Conservation (phyloP, 2,113 vertebrate species). For the Poeciliopsis turrubarensis region DNA sequence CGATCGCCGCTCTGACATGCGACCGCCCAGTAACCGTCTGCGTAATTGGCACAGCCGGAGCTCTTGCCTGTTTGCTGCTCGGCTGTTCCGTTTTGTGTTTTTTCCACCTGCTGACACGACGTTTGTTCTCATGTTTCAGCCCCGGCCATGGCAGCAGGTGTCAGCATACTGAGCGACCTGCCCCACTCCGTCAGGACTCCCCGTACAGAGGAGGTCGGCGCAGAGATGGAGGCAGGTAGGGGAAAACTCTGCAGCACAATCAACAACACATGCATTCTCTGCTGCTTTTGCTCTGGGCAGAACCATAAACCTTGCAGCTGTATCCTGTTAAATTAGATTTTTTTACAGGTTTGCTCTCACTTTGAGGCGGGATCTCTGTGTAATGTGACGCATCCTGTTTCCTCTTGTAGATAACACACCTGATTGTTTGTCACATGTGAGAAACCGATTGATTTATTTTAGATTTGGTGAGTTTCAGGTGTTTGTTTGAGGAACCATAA, state of each 20-base stretch:
- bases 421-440: too few species aligned
- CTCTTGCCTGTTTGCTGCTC: background rate
- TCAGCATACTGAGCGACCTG: conserved; percentile 84
- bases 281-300: background rate
- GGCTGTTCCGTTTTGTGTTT: conserved; percentile 2
- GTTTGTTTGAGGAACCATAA: too few species aligned
- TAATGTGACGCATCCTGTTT: too few species aligned
- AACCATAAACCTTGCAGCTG: background rate
- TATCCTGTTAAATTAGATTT: too few species aligned
- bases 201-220: conserved; percentile 61
- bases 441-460: too few species aligned
- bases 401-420: too few species aligned
- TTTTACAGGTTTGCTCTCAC: too few species aligned
- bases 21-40: conserved; percentile 35
- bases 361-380: too few species aligned
- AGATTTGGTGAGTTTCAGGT: too few species aligned
- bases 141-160: conserved; percentile 88
- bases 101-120: conserved; percentile 44
- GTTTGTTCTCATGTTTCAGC: conserved; percentile 72
- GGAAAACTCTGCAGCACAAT: conserved; percentile 10
- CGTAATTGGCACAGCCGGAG: conserved; percentile 26
- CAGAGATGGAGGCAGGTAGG: conserved; percentile 88
- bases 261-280: background rate
- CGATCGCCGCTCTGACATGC: conserved; percentile 42
- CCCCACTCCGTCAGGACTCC: conserved; percentile 74